A percentile compares a stretch with the other conserved stretches of the same genome.
Evolutionary conservation across 2,888 invertebrate genomes (phyloP).

Genomic region (Ophonus ardosiacus): DNA sequence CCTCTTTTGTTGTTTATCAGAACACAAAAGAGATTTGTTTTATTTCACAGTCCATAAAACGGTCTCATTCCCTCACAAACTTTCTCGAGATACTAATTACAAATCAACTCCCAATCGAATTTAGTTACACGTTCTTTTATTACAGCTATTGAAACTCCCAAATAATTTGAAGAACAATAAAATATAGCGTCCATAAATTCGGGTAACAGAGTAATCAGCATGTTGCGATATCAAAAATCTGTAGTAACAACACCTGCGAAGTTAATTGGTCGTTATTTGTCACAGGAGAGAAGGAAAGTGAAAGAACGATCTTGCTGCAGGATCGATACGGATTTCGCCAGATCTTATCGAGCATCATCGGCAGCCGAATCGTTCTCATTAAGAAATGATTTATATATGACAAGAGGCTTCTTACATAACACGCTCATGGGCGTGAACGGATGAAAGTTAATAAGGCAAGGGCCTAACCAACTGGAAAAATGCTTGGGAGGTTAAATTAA

Average conservation of each 20-base stretch:
- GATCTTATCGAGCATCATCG: slow-evolving; percentile 40
- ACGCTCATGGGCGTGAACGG: slow-evolving; percentile 25
- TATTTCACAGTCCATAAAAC: neutral
- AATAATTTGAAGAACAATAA: slow-evolving; percentile 34
- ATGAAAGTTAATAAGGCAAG: slow-evolving; percentile 33
- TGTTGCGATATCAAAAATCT: slow-evolving; percentile 25
- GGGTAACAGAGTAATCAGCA: slow-evolving; percentile 15
- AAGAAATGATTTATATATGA: slow-evolving; percentile 52
- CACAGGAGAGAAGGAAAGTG: slow-evolving; percentile 5
- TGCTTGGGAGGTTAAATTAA: neutral
- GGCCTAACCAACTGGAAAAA: slow-evolving; percentile 4
- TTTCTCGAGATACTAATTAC: neutral
- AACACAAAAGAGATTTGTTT: neutral
- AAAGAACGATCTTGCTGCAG: slow-evolving; percentile 4
- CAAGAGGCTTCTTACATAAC: slow-evolving; percentile 25
- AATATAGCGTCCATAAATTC: slow-evolving; percentile 22
- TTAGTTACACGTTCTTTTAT: slow-evolving; percentile 1
- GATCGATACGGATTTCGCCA: slow-evolving; percentile 13
- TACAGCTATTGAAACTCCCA: neutral
- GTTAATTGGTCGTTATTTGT: slow-evolving; percentile 44
- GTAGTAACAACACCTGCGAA: slow-evolving; percentile 28
- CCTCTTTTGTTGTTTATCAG: neutral
- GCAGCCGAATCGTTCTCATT: slow-evolving; percentile 54
- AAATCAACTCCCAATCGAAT: neutral
- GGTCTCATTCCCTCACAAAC: neutral